Conservation (phyloP, 1,140 invertebrate genomes). For the Aphidius gifuensis region DNA sequence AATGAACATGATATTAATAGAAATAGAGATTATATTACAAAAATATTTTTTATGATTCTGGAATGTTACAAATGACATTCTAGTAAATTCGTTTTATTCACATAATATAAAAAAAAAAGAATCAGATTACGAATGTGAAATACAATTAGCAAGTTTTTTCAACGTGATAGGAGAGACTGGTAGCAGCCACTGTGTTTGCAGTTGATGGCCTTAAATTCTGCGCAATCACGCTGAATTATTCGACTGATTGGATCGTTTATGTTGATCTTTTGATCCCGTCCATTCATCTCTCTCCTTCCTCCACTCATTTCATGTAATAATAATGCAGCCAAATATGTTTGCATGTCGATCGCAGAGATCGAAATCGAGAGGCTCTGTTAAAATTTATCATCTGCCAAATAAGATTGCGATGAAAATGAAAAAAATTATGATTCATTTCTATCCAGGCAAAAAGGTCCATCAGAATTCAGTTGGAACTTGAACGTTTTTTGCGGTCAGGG, state of each 20-base stretch:
- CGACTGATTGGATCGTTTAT: slow-evolving; percentile 57
- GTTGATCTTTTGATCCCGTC: slow-evolving; percentile 50
- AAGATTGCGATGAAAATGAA: slow-evolving; percentile 51
- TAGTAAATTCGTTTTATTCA: too few species aligned
- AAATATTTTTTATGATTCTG: too few species aligned
- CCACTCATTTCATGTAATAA: not conserved
- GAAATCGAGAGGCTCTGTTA: slow-evolving; percentile 34
- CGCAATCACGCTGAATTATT: slow-evolving; percentile 54
- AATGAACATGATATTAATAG: too few species aligned
- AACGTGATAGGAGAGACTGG: slow-evolving; percentile 15
- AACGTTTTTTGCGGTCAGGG: slow-evolving; percentile 48
- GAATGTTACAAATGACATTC: too few species aligned
- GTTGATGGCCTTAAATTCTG: slow-evolving; percentile 29
- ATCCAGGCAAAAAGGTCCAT: not conserved
- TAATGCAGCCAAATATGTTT: slow-evolving; percentile 2
- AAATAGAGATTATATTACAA: too few species aligned
- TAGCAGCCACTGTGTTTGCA: slow-evolving; percentile 20
- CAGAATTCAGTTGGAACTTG: slow-evolving; percentile 15
- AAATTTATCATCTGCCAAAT: slow-evolving; percentile 54
- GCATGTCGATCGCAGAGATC: not conserved
- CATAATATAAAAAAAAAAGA: too few species aligned
- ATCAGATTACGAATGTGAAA: too few species aligned
- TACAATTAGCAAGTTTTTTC: not conserved
- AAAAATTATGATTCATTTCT: slow-evolving; percentile 4
- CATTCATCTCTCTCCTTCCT: slow-evolving; percentile 7